Evolutionary conservation across 1,140 invertebrate species (phyloP).

Genomic region (Chymomyza costata): DNA sequence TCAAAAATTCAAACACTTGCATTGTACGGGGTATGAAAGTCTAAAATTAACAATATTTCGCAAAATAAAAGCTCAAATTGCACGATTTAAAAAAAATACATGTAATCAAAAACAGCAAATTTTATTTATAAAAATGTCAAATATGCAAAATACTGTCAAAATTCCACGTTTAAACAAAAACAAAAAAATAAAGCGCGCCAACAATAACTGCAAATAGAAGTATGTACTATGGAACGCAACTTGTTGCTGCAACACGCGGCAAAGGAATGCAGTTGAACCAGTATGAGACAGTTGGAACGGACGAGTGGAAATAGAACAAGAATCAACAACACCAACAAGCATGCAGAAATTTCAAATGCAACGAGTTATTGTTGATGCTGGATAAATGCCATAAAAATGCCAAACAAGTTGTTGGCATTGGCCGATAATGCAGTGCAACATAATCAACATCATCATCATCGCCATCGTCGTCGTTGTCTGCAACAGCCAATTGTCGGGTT

Average conservation of each 20-base stretch:
- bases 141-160: no score
- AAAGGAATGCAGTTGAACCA: slow-evolving; percentile 57
- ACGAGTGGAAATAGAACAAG: slow-evolving; percentile 5
- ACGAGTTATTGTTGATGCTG: no score
- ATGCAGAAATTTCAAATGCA: slow-evolving; percentile 35
- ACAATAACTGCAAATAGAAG: slow-evolving; percentile 14
- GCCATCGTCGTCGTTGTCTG: slow-evolving; percentile 33
- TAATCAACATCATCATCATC: background rate
- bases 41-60: no score
- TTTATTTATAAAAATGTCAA: no score
- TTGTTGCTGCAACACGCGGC: slow-evolving; percentile 42
- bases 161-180: no score
- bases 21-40: no score
- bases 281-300: slow-evolving; percentile 37
- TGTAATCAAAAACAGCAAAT: no score
- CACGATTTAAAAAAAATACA: no score
- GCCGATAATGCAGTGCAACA: background rate
- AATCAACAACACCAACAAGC: slow-evolving; percentile 19
- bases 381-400: background rate
- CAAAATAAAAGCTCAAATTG: no score
- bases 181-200: slow-evolving; percentile 13
- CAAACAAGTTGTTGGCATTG: slow-evolving; percentile 1
- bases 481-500: slow-evolving; percentile 13
- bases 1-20: no score
- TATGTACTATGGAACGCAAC: no score